These are phyloP conservation scores for Heliconius ethilla DNA, from an alignment of 2,888 invertebrate species.

Conservation along the genomic window DNA sequence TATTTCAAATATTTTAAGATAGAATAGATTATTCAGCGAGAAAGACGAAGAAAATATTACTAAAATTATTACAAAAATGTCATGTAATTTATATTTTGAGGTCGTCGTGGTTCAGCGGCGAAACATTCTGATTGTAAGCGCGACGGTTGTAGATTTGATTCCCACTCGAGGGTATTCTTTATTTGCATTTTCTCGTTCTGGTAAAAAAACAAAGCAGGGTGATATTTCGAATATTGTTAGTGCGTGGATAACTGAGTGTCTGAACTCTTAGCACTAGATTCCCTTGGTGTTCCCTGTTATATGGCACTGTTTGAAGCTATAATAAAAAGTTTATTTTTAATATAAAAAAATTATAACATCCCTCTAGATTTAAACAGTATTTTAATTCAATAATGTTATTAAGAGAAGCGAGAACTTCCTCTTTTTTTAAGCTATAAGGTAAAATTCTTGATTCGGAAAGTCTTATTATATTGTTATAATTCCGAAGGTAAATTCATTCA, in stretches of 20 bases:
- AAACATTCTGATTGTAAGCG: neutral
- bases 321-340: no score
- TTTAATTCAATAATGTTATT: no score
- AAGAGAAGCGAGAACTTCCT: no score
- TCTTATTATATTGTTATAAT: neutral
- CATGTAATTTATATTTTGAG: no score
- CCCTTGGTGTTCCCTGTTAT: fast-evolving
- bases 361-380: no score
- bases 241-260: no score
- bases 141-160: neutral
- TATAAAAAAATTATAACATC: no score
- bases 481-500: neutral
- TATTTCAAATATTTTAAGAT: neutral
- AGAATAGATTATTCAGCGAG: no score
- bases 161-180: neutral
- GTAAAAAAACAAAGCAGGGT: no score
- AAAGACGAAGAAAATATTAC: no score
- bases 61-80: no score
- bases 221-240: neutral
- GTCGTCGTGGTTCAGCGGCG: neutral
- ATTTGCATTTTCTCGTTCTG: neutral
- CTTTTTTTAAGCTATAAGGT: neutral
- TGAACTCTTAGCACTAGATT: neutral
- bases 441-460: neutral
- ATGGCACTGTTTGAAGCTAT: neutral